Conservation (phyloP, 2,888 invertebrate genomes). For the Sericinus montela region DNA sequence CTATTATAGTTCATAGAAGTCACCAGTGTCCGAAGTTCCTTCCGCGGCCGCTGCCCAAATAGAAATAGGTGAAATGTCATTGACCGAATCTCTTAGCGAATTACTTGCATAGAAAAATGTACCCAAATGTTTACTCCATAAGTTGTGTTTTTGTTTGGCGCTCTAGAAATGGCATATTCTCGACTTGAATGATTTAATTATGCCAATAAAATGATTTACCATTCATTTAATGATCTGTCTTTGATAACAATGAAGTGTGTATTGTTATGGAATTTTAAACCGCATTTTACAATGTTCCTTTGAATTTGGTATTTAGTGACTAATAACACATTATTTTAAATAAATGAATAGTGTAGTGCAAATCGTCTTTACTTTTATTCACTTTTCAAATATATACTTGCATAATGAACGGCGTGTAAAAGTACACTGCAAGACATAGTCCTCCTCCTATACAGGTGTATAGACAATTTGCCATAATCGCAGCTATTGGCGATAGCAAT, state of each 20-base stretch:
- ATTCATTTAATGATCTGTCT: conserved; percentile 13
- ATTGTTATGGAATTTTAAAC: conserved; percentile 8
- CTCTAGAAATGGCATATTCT: background rate
- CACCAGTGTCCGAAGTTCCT: conserved; percentile 20
- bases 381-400: too few relatives aligned
- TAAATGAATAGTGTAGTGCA: background rate
- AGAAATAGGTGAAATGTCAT: conserved; percentile 45
- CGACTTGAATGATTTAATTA: conserved; percentile 7
- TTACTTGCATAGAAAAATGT: conserved; percentile 9
- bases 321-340: background rate
- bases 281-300: background rate
- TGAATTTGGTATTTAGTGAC: background rate
- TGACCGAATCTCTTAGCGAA: conserved; percentile 31
- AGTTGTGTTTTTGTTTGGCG: background rate
- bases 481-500: too few relatives aligned
- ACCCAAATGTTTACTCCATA: background rate
- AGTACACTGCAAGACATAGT: too few relatives aligned
- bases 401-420: too few relatives aligned
- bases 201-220: conserved; percentile 15
- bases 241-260: conserved; percentile 1
- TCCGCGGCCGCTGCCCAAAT: conserved; percentile 31
- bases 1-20: conserved; percentile 17
- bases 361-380: too few relatives aligned
- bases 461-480: too few relatives aligned
- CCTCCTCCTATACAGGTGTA: too few relatives aligned